Base-by-base conservation (phyloP, 2,888 invertebrate genomes). In the Empis livida region DNA sequence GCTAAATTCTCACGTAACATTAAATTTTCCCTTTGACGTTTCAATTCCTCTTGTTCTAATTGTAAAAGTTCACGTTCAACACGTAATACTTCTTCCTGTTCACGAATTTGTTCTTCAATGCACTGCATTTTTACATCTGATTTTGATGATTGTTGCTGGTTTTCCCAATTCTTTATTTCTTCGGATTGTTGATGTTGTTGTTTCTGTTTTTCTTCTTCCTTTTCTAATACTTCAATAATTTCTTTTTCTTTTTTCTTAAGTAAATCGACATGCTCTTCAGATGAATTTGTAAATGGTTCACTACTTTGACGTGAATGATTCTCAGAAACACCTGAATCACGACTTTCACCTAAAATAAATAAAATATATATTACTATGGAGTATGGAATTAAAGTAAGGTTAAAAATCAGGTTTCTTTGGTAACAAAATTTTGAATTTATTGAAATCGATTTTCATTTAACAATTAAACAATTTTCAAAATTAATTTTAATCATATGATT, bases 291-390 rank as follows among this genome's bases (percentile, higher is more conserved):
- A 66, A 81, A 83, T 5, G 82, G 82, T 74, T 85, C 86, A 66
- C 86, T 86, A 60, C 85, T 84, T 63, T 87, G 86, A 57, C 86
- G 77, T 59, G 84, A 85, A 59, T 87, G 86, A 56, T 81, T 78
- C 57, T 76, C 78, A 0, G 79, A 78, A 2, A 88, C 83, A 0
- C 87, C 87, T 0, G 87, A 87, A 65, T 87, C 87, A 47, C 86
- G 76, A 55, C 83, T 83, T 56, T 83, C 83, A 45, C 77, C 71
- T 61, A 71, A 54, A 59, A 71, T 68, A 14, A 30, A 30, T 32
- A n/a, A 5, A 37, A 6, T 37, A 14, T 37, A n/a, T n/a, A n/a
- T n/a, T n/a, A n/a, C n/a, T n/a, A n/a, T n/a, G n/a, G n/a, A n/a
- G n/a, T n/a, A n/a, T n/a, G n/a, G n/a, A n/a, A n/a, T n/a, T n/a